Evolutionary conservation across 2,888 invertebrate species (phyloP).

Genomic region (Drosophila fungiperda): DNA sequence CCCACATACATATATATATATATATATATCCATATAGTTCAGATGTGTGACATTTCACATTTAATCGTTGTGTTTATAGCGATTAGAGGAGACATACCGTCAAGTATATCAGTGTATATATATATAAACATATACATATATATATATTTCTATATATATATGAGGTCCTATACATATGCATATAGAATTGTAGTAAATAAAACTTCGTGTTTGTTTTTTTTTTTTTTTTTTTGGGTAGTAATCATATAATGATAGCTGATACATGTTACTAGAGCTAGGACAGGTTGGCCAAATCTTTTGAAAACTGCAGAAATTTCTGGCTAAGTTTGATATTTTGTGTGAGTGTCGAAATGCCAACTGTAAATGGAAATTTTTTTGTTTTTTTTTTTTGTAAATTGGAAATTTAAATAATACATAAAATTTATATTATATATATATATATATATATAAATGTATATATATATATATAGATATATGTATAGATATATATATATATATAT

Average conservation of each 20-base stretch:
- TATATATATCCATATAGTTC: slow-evolving; percentile 1
- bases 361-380: slow-evolving; percentile 43
- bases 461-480: slow-evolving; percentile 10
- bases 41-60: slow-evolving; percentile 13
- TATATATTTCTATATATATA: slow-evolving; percentile 23
- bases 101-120: slow-evolving; percentile 64
- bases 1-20: background rate
- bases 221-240: slow-evolving; percentile 52
- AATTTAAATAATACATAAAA: slow-evolving; percentile 33
- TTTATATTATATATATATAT: slow-evolving; percentile 19
- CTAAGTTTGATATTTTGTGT: slow-evolving; percentile 35
- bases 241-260: slow-evolving; percentile 39
- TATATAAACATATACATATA: slow-evolving; percentile 26
- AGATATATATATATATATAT: slow-evolving; percentile 28
- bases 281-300: slow-evolving; percentile 65
- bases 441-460: slow-evolving; percentile 31
- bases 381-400: slow-evolving; percentile 38
- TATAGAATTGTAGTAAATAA: slow-evolving; percentile 36
- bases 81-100: slow-evolving; percentile 39
- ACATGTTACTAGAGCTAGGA: slow-evolving; percentile 43
- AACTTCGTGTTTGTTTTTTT: slow-evolving; percentile 7
- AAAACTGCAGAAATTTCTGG: slow-evolving; percentile 25
- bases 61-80: slow-evolving; percentile 5
- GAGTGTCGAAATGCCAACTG: slow-evolving; percentile 60
- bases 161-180: slow-evolving; percentile 40